These are phyloP conservation scores for Drosophila pallidifrons DNA, from an alignment of 1,140 invertebrate genomes.

Conservation along the genomic window DNA sequence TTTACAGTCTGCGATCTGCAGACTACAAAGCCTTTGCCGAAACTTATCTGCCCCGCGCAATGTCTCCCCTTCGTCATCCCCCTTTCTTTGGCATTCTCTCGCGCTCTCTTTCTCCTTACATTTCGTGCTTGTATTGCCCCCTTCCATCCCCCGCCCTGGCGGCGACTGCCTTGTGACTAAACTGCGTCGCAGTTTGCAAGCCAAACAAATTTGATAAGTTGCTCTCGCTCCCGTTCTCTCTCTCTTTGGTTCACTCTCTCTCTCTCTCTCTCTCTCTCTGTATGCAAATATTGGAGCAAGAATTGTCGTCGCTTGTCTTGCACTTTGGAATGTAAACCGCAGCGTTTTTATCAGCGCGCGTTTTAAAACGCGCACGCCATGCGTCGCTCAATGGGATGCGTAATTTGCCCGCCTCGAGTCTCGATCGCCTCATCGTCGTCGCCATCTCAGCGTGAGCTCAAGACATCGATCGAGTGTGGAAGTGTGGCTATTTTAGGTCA, in stretches of 20 bases:
- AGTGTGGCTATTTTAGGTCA: constrained; percentile 64
- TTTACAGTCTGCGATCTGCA: constrained; percentile 22
- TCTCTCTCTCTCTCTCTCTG: neutral
- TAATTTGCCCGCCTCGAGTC: constrained; percentile 49
- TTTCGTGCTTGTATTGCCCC: neutral
- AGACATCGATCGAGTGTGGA: too few relatives aligned
- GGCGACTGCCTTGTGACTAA: neutral
- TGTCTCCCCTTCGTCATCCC: neutral
- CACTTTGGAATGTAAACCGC: constrained; percentile 82
- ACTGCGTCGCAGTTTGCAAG: constrained; percentile 65
- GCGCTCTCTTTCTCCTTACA: neutral
- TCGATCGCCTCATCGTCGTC: neutral
- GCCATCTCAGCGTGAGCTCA: neutral
- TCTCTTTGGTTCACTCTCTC: neutral
- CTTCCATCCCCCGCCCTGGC: neutral
- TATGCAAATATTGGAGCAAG: constrained; percentile 36
- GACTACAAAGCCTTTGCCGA: constrained; percentile 78
- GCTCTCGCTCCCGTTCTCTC: neutral
- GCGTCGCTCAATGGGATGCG: constrained; percentile 72
- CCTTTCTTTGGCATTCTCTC: neutral
- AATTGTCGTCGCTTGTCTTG: constrained; percentile 28
- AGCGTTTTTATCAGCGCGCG: constrained; percentile 66
- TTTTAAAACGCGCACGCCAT: constrained; percentile 23
- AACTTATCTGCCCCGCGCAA: constrained; percentile 73
- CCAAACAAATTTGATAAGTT: constrained; percentile 70